Evolutionary conservation across 1,140 invertebrate species (phyloP), one percentile per base, ranked within the genome.

Genomic region (Bradysia coprophila): DNA sequence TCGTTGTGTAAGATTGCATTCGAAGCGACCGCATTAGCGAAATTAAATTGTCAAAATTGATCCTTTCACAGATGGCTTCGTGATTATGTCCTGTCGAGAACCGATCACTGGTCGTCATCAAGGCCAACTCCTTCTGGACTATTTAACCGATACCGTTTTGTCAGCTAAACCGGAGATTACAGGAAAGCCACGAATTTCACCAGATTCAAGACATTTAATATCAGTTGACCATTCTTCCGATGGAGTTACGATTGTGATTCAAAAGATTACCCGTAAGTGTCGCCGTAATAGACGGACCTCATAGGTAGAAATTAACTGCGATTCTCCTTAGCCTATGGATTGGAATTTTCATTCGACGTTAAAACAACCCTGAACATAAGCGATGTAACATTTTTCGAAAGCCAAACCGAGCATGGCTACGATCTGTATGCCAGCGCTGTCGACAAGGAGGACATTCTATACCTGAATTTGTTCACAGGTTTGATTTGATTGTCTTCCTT

Each of bases 301-400:
- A n/a, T n/a, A n/a, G n/a, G n/a, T n/a, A n/a, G n/a, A n/a, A n/a
- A n/a, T n/a, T n/a, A n/a, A n/a, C n/a, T n/a, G n/a, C n/a, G n/a
- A n/a, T n/a, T n/a, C n/a, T n/a, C n/a, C n/a, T n/a, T 50, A 78
- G 76, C 71, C 32, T 65, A 60, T 46, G 78, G 76, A 38, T 51
- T 85, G 21, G 67, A 73, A 46, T 82, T 83, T 52, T 61, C 69
- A 9, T 84, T 82, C 59, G 81, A 85, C 52, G 79, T 85, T 16
- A 81, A 78, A 57, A 82, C 81, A 5, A 79, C 76, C 4, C 59
- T 82, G 19, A 77, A 78, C 51, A 75, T 87, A 43, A 81, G 79
- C 46, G 78, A 81, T 51, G 69, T 84, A 28, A 73, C 78, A 8
- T 86, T 86, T 55, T 81, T 81, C 56, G 78, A 80, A 3, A 81